Percentiles rank a stretch among this genome's conserved stretches.
Evolutionary conservation across 2,797 vertebrate species (phyloP).

Genomic region (Vespertilio murinus): DNA sequence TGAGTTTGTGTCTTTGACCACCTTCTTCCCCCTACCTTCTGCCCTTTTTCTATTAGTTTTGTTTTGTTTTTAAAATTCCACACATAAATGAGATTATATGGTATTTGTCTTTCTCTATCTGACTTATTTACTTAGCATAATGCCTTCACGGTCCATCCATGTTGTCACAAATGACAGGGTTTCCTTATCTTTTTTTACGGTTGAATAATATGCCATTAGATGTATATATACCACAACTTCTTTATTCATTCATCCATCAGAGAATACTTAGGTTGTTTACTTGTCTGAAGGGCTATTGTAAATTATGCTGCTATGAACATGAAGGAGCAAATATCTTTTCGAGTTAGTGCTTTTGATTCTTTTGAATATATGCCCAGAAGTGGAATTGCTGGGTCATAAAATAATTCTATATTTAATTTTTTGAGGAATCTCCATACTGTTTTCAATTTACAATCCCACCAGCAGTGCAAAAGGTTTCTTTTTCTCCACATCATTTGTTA

Average conservation of each 20-base stretch:
- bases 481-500: neutral
- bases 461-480: neutral
- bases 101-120: neutral
- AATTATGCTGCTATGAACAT: neutral
- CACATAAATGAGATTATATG: neutral
- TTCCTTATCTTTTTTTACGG: neutral
- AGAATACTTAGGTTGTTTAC: neutral
- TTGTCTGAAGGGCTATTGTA: neutral
- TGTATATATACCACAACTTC: neutral
- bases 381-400: neutral
- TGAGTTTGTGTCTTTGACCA: neutral
- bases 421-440: neutral
- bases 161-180: neutral
- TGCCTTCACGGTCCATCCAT: neutral
- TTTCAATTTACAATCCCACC: neutral
- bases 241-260: neutral
- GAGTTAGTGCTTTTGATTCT: neutral
- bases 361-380: neutral
- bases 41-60: neutral
- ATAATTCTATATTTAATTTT: neutral
- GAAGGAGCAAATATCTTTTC: neutral
- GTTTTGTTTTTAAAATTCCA: neutral
- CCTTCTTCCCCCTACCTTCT: neutral
- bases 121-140: neutral
- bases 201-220: neutral